Base-by-base conservation (phyloP, 2,797 vertebrate genomes). In the Tarsius wallacei region DNA sequence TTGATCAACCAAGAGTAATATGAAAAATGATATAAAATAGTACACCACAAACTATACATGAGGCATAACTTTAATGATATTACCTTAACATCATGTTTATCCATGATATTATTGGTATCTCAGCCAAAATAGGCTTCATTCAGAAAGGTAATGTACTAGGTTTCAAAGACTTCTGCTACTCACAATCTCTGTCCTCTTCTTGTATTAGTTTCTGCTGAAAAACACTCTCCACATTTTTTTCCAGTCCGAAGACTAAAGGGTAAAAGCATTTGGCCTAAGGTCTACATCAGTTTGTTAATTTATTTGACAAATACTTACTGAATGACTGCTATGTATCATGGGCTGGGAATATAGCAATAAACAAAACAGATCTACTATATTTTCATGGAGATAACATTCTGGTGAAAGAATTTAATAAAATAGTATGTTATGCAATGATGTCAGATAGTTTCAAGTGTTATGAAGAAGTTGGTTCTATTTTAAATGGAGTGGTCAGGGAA, bases 111-210 rank as follows among this genome's bases (percentile, higher is more conserved):
- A 19, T 66, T 78, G 59, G 42, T n/a, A 42, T 76, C 21, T 95
- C 61, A 94, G 7, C 9, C 47, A 80, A 95, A 96, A 87, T 33
- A 66, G 31, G 14, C 77, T 82, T 90, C 61, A 66, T 85, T 90
- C 61, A 66, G 81, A 90, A 89, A 68, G 26, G 7, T 19, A 42
- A 49, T n/a, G 26, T 42, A 36, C 13, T 53, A 36, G 92, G 19
- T 19, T 76, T 89, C 24, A 88, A 47, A 83, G 19, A 61, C 33
- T 77, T 82, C 7, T 83, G 16, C 28, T 31, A 76, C 19, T 71
- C 24, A 26, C 71, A 5, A 53, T 59, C 10, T 2, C 15, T 88
- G 80, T 31, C 26, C 11, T 68, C 53, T 93, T 91, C 9, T 57
- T 78, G 87, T 24, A 26, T 63, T 87, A 78, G 15, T 47, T 5